Conservation (phyloP, 1,140 invertebrate species). For the Teleogryllus occipitalis region DNA sequence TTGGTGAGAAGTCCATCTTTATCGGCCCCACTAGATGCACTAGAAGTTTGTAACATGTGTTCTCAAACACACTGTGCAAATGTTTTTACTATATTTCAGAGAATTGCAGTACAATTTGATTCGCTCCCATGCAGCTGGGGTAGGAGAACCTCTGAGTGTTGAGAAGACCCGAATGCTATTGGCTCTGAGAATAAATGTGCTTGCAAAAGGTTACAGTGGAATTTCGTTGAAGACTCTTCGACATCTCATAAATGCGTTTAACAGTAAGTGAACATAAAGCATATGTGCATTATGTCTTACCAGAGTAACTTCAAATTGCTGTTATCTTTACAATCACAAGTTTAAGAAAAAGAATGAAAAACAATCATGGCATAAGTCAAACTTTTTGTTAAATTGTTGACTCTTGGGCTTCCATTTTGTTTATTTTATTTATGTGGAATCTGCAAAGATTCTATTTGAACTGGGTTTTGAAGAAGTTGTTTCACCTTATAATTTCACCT, state of each 20-base stretch:
- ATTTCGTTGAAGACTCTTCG: slow-evolving; percentile 53
- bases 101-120: slow-evolving; percentile 62
- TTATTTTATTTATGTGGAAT: no score
- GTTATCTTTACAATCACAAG: no score
- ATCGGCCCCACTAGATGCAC: background rate
- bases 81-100: background rate
- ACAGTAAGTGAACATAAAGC: slow-evolving; percentile 42
- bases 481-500: no score
- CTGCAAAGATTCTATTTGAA: no score
- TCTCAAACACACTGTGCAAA: background rate
- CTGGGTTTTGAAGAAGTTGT: no score
- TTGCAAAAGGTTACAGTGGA: slow-evolving; percentile 66
- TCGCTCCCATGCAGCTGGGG: slow-evolving; percentile 61
- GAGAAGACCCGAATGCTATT: slow-evolving; percentile 58
- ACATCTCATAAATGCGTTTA: slow-evolving; percentile 61
- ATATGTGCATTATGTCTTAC: background rate
- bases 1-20: background rate
- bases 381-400: no score
- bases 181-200: slow-evolving; percentile 60
- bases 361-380: no score
- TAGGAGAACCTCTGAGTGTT: slow-evolving; percentile 54
- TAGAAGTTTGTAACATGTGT: background rate
- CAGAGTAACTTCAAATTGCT: no score
- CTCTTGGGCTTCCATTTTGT: no score
- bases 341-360: no score